Base-by-base conservation (phyloP, 2,797 vertebrate genomes). In the Mus spretus region DNA sequence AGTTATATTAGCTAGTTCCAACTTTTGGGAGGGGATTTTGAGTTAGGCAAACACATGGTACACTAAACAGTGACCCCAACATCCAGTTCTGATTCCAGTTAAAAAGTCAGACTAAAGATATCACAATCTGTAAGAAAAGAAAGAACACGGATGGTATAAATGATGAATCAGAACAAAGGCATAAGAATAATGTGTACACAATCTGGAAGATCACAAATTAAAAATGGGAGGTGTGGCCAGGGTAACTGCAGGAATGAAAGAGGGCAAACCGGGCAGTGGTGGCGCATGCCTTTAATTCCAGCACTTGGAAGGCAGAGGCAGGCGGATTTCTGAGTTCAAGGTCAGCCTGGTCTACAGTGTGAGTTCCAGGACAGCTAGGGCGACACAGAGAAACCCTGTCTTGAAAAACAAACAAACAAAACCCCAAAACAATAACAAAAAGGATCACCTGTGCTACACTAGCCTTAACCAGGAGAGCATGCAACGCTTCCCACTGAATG, bases 101-200 rank as follows among this genome's bases (percentile, higher is more conserved):
- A 99, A 99, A 98, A 99, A 99, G 98, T 99, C 99, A 99, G 98
- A 99, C 98, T 99, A 99, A 98, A 99, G 99, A 99, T 99, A 99
- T 99, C 99, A 99, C 99, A 99, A 99, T 99, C 99, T 99, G 99
- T 97, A 99, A 99, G 98, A 99, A 98, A 99, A 98, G 98, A 99
- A 99, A 99, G 99, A 99, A 99, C 98, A 99, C 9, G 98, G 99
- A 98, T 98, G 99, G 98, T 98, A 97, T 99, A 98, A 99, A 99
- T 99, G 98, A 97, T 98, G 98, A 99, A 97, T 97, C 98, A 40
- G 97, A 98, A 98, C 98, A 98, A 96, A 96, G 95, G 83, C 97
- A 98, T 96, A 97, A 98, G 96, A 98, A 96, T 20, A 95, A 97
- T 2, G 95, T 93, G 93, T 59, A 94, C 97, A 97, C 59, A 97